These are phyloP conservation scores for Alviniconcha strummeri DNA, from an alignment of 2,888 invertebrate species.

Conservation along the genomic window DNA sequence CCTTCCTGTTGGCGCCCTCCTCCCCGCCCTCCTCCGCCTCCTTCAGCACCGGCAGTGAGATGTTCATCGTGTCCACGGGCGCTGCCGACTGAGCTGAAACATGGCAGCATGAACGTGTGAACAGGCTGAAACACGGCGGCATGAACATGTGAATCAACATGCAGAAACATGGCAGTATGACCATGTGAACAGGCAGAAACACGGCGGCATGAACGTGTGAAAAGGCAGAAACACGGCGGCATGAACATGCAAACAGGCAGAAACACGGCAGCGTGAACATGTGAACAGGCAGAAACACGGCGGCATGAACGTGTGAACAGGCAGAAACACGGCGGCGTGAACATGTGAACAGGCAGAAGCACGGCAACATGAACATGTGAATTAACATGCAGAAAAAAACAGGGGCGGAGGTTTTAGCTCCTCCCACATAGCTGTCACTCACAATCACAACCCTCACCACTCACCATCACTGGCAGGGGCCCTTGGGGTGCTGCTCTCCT, in stretches of 20 bases:
- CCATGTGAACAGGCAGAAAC: not conserved
- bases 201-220: not conserved
- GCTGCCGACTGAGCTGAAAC: constrained; percentile 28
- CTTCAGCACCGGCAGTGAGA: constrained; percentile 42
- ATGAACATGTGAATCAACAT: not conserved
- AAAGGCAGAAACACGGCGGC: not conserved
- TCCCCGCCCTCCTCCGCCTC: constrained; percentile 36
- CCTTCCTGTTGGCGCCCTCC: constrained; percentile 12
- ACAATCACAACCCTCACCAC: not conserved
- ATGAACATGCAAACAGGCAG: not conserved
- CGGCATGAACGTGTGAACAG: constrained; percentile 16
- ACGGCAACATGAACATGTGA: not conserved
- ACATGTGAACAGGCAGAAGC: not conserved
- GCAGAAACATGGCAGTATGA: not conserved
- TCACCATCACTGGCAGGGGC: constrained; percentile 26
- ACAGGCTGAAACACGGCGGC: not conserved
- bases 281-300: not conserved
- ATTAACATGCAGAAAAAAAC: not conserved
- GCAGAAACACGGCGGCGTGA: not conserved
- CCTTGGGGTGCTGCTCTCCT: constrained; percentile 7
- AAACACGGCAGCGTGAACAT: not conserved
- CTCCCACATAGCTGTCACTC: no score
- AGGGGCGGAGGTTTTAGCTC: no score
- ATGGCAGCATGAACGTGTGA: no score
- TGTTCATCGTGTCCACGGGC: constrained; percentile 68